Evolutionary conservation across 2,888 invertebrate species (phyloP).

Genomic region (Metopia argyrocephala): DNA sequence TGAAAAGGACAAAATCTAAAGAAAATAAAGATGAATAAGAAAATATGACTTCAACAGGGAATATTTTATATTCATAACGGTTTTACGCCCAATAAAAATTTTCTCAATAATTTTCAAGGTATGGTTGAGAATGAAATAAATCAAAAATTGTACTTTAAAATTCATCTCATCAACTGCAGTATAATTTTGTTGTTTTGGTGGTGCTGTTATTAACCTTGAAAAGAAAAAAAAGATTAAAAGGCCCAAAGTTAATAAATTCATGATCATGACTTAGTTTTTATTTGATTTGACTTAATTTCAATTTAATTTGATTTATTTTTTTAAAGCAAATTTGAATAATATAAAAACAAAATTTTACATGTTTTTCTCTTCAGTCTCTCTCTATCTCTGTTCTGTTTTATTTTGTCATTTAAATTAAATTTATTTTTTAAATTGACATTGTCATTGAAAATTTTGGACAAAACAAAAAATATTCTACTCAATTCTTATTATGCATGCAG

Average conservation of each 20-base stretch:
- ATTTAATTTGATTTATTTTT: no score
- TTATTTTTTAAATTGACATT: not conserved
- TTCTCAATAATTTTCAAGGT: not conserved
- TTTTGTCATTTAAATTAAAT: conserved; percentile 20
- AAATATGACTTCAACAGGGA: not conserved
- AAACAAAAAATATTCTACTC: not conserved
- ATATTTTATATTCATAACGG: conserved; percentile 45
- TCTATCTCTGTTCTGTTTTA: not conserved
- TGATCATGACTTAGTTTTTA: not conserved
- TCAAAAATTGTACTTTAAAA: not conserved
- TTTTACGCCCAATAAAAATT: conserved; percentile 31
- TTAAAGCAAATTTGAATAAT: not conserved
- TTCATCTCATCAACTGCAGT: conserved; percentile 1
- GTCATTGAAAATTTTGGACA: not conserved
- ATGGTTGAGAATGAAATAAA: not conserved
- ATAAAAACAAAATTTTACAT: not conserved
- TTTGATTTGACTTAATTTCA: not conserved
- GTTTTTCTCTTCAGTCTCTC: not conserved
- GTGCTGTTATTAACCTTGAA: conserved; percentile 14
- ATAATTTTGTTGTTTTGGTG: conserved; percentile 3
- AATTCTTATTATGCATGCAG: not conserved
- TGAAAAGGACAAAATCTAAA: not conserved
- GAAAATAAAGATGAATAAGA: not conserved
- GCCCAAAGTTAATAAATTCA: conserved; percentile 29
- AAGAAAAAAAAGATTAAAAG: not conserved